Evolutionary conservation across 2,888 invertebrate species (phyloP).

Genomic region (Pardosa pseudoannulata): DNA sequence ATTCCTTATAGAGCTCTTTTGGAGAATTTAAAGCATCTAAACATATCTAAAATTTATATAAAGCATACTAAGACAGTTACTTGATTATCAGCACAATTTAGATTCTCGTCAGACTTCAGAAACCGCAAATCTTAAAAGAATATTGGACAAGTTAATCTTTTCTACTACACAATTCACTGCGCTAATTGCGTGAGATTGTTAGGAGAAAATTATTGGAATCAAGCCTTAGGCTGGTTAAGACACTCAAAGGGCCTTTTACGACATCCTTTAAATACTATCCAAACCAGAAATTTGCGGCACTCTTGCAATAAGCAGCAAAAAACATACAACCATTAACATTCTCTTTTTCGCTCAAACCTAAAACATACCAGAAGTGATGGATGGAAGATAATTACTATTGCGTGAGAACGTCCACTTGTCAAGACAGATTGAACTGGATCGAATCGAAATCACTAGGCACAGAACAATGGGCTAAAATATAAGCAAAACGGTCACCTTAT

Average conservation of each 20-base stretch:
- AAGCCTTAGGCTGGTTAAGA: not conserved
- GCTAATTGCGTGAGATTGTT: no score
- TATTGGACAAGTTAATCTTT: no score
- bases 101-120: no score
- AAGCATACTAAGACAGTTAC: no score
- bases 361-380: slow-evolving; percentile 18
- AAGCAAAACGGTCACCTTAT: not conserved
- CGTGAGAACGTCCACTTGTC: not conserved
- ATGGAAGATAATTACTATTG: slow-evolving; percentile 29
- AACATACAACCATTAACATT: not conserved
- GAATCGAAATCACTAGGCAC: not conserved
- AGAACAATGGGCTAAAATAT: slow-evolving; percentile 40
- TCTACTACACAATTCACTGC: no score
- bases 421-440: slow-evolving; percentile 1
- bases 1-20: no score
- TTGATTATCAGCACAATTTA: no score
- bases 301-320: not conserved
- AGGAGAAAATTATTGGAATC: not conserved
- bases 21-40: no score
- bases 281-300: not conserved
- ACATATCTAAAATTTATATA: no score
- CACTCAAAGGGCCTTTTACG: not conserved
- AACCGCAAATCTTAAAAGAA: no score
- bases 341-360: not conserved
- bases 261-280: not conserved